These are phyloP conservation scores for Chaetura pelagica DNA, from an alignment of 2,113 vertebrate species.

Conservation along the genomic window DNA sequence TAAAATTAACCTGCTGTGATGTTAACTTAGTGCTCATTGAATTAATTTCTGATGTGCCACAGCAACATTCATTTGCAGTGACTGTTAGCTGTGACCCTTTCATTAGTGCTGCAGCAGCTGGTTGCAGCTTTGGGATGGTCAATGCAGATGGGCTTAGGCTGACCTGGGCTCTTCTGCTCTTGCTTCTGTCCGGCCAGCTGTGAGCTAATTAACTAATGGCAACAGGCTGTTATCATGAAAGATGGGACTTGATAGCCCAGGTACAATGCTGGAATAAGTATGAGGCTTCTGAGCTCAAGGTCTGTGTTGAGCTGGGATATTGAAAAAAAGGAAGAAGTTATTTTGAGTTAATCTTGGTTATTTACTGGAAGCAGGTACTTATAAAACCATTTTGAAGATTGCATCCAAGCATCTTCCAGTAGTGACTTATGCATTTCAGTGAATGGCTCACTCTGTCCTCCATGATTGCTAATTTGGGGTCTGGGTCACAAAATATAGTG, in stretches of 20 bases:
- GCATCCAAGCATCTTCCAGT: neutral
- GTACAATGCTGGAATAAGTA: neutral
- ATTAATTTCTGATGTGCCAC: neutral
- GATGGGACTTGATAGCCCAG: neutral
- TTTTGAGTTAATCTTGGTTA: neutral
- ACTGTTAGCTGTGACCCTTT: neutral
- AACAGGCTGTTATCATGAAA: neutral
- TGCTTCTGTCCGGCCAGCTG: neutral
- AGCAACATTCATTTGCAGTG: neutral
- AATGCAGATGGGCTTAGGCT: neutral
- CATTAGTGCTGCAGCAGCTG: neutral
- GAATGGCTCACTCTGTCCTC: neutral
- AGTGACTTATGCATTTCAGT: neutral
- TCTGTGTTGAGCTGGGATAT: rapidly evolving
- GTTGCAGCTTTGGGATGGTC: neutral
- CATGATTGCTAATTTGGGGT: neutral
- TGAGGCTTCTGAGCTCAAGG: neutral
- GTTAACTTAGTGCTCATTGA: neutral
- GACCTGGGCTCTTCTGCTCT: neutral
- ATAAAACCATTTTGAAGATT: neutral
- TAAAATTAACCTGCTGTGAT: neutral
- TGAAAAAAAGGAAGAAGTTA: neutral
- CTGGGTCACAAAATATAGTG: neutral
- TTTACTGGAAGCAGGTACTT: neutral
- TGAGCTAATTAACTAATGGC: neutral